phyloP scores from a whole-genome alignment of 2,888 invertebrate genomes.

The Craniophora ligustri region DNA sequence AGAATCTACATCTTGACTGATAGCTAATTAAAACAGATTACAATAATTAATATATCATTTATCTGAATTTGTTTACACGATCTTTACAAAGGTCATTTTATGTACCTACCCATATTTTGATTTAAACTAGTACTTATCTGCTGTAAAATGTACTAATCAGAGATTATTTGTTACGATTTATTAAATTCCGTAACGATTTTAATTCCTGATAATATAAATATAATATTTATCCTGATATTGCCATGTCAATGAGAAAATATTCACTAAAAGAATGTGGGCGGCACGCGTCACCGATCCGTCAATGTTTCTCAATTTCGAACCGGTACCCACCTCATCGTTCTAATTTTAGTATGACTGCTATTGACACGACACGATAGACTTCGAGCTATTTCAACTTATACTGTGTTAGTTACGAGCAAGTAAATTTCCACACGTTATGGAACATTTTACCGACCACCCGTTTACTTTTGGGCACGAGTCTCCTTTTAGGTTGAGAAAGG shows the following conservation, averaged over 20 bases:
- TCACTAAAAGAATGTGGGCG: conserved; percentile 5
- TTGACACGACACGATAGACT: conserved; percentile 22
- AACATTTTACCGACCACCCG: conserved; percentile 3
- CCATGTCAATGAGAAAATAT: not conserved
- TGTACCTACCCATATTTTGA: no score
- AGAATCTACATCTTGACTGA: no score
- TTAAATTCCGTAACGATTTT: no score
- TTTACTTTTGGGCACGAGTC: no score
- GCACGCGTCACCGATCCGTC: conserved; percentile 16
- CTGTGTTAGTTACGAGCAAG: conserved; percentile 1
- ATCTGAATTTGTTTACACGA: no score
- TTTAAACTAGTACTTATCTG: not conserved
- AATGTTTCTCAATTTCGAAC: conserved; percentile 36
- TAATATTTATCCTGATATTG: not conserved
- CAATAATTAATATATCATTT: no score
- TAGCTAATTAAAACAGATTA: no score
- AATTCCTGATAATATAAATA: no score
- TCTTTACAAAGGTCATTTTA: no score
- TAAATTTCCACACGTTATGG: not conserved
- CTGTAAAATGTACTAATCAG: not conserved
- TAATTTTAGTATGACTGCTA: conserved; percentile 42
- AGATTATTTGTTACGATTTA: no score
- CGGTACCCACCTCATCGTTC: conserved; percentile 26
- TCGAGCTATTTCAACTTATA: conserved; percentile 25
- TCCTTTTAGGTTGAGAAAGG: no score